Conservation (phyloP, 2,113 vertebrate species). For the Scytalopus superciliaris region DNA sequence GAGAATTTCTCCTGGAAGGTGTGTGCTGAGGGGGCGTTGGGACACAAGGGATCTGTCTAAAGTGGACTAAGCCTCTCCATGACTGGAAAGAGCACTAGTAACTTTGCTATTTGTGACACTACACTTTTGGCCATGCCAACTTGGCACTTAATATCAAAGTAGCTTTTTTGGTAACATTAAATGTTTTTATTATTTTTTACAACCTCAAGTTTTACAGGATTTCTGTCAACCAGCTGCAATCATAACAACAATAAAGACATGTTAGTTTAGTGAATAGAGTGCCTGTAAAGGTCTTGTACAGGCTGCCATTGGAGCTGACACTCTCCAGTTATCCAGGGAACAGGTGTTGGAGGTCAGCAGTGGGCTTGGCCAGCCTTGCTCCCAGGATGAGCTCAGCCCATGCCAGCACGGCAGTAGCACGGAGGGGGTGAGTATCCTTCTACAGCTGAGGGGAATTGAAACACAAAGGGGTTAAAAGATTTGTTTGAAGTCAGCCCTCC, state of each 20-base stretch:
- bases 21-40: background rate
- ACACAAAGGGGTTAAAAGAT: background rate
- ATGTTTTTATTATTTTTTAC: constrained; percentile 6
- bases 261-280: background rate
- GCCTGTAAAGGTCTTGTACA: background rate
- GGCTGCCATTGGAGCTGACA: background rate
- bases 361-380: background rate
- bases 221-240: background rate
- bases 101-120: background rate
- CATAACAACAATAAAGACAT: background rate
- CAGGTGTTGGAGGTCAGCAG: background rate
- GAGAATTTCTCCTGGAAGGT: background rate
- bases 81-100: background rate
- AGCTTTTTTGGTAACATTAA: background rate
- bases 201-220: background rate
- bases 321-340: background rate
- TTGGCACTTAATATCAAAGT: background rate
- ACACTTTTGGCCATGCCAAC: background rate
- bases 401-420: fast-evolving
- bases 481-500: background rate
- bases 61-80: background rate
- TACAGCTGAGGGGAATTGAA: background rate
- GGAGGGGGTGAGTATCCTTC: background rate
- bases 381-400: background rate
- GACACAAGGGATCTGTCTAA: background rate